These are phyloP conservation scores for Craseonycteris thonglongyai DNA, from an alignment of 2,113 vertebrate species.

Conservation along the genomic window DNA sequence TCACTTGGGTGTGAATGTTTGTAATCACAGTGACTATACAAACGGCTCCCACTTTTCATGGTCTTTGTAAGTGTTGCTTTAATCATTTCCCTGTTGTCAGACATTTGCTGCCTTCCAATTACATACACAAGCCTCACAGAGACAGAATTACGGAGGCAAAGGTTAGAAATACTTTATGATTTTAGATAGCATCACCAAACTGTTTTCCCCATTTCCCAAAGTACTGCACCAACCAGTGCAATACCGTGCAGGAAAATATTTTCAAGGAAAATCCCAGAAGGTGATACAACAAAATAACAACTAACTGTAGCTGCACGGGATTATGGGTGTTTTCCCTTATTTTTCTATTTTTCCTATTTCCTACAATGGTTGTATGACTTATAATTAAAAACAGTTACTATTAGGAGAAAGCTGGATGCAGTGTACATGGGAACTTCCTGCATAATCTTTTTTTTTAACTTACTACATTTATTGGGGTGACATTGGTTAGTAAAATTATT, in stretches of 20 bases:
- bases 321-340: background rate
- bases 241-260: background rate
- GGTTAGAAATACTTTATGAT: background rate
- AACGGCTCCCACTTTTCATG: accelerated
- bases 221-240: background rate
- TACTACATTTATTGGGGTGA: too few species aligned
- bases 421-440: background rate
- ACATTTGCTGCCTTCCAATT: background rate
- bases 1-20: too few species aligned
- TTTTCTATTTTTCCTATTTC: background rate
- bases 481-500: too few species aligned
- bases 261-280: background rate
- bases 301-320: background rate
- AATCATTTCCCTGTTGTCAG: background rate
- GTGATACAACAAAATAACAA: background rate
- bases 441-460: background rate
- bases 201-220: background rate
- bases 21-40: background rate
- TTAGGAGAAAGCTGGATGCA: background rate
- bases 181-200: background rate
- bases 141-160: background rate
- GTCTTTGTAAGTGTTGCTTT: accelerated
- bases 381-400: background rate
- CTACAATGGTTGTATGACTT: background rate
- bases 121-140: background rate